These are phyloP conservation scores for Argopecten irradians DNA, from an alignment of 1,140 invertebrate genomes.

Conservation along the genomic window DNA sequence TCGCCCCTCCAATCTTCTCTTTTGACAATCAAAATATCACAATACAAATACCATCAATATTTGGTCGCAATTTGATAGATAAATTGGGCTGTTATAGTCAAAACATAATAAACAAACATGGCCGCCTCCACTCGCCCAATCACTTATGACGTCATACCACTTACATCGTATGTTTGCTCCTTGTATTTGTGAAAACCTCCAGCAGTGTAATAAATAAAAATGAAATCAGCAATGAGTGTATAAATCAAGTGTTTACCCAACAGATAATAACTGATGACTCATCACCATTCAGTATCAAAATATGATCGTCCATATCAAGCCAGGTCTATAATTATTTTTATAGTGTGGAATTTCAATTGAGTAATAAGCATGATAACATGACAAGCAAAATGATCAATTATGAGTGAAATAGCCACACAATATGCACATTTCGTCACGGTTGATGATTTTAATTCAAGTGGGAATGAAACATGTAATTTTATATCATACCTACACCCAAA, in stretches of 20 bases:
- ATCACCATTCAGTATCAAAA: background rate
- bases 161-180: background rate
- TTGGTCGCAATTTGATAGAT: background rate
- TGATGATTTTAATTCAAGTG: no score
- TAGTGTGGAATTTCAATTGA: background rate
- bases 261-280: background rate
- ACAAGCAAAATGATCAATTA: background rate
- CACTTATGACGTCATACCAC: constrained; percentile 3
- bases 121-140: background rate
- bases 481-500: no score
- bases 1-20: background rate
- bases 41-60: background rate
- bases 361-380: background rate
- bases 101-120: background rate
- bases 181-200: background rate
- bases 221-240: background rate
- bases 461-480: no score
- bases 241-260: background rate
- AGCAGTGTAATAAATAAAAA: background rate
- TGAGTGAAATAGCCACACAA: background rate
- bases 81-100: background rate
- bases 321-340: background rate
- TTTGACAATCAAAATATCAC: no score
- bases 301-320: background rate
- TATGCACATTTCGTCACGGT: background rate